Conservation (phyloP, 2,797 vertebrate genomes). For the Pseudomugil gertrudae region DNA sequence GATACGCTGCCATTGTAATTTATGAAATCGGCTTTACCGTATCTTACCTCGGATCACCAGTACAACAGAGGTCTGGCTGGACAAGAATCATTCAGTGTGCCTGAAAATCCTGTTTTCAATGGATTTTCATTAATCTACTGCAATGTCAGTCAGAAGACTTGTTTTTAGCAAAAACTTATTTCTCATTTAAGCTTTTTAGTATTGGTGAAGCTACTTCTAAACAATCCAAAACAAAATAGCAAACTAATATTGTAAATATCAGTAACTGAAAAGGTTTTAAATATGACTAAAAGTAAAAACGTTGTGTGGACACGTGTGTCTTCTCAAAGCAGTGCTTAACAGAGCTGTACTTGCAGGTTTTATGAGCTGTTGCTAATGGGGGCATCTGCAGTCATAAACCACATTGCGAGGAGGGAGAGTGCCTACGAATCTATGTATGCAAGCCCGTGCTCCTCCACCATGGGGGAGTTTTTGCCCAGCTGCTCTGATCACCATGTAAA, state of each 20-base stretch:
- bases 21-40: background rate
- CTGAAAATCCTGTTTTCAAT: conserved; percentile 14
- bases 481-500: conserved; percentile 70
- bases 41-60: background rate
- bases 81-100: conserved; percentile 12
- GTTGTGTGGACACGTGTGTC: conserved; percentile 22
- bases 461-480: conserved; percentile 52
- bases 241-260: no score
- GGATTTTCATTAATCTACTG: background rate
- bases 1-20: background rate
- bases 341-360: conserved; percentile 69
- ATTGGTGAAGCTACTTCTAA: background rate
- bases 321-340: conserved; percentile 70
- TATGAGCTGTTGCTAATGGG: conserved; percentile 82
- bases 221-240: background rate
- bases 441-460: conserved; percentile 33
- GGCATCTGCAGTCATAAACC: conserved; percentile 74
- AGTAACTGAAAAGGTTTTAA: background rate
- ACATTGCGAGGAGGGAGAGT: conserved; percentile 42
- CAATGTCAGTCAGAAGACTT: background rate
- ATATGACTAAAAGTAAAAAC: conserved; percentile 5
- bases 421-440: conserved; percentile 44
- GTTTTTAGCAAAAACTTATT: background rate
- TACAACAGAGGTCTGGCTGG: conserved; percentile 1
- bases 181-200: background rate